A percentile compares a stretch with the other conserved stretches of the same genome.
Conservation (phyloP, 1,140 invertebrate genomes). For the Maniola jurtina region DNA sequence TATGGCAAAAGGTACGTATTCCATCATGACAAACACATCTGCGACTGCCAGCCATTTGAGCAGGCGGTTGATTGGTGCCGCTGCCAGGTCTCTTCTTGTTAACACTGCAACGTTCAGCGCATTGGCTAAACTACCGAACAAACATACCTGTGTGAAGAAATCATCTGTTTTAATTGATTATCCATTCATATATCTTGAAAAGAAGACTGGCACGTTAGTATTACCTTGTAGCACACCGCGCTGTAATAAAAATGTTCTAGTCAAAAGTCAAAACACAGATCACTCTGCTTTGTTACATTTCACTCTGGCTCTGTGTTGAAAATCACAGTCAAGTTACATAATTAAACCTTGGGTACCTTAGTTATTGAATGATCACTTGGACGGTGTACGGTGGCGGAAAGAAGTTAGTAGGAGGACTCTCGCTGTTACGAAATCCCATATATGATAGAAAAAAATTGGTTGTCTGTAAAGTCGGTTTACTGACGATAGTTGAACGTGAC, state of each 20-base stretch:
- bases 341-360: too few relatives aligned
- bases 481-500: too few relatives aligned
- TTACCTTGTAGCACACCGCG: not conserved
- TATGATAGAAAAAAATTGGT: too few relatives aligned
- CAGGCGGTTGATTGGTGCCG: constrained; percentile 90
- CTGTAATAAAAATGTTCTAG: not conserved
- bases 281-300: too few relatives aligned
- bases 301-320: too few relatives aligned
- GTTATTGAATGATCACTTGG: too few relatives aligned
- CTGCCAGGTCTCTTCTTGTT: constrained; percentile 89
- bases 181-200: not conserved
- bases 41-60: constrained; percentile 87
- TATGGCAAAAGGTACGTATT: constrained; percentile 90
- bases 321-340: too few relatives aligned
- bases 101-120: constrained; percentile 92
- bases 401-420: too few relatives aligned
- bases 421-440: too few relatives aligned
- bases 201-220: not conserved
- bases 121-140: constrained; percentile 93
- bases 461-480: too few relatives aligned
- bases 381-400: too few relatives aligned
- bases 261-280: too few relatives aligned
- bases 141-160: constrained; percentile 82
- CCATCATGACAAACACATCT: constrained; percentile 92
- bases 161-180: constrained; percentile 11